phyloP scores from a whole-genome alignment of 2,888 invertebrate species.

The Tanypteryx hageni region DNA sequence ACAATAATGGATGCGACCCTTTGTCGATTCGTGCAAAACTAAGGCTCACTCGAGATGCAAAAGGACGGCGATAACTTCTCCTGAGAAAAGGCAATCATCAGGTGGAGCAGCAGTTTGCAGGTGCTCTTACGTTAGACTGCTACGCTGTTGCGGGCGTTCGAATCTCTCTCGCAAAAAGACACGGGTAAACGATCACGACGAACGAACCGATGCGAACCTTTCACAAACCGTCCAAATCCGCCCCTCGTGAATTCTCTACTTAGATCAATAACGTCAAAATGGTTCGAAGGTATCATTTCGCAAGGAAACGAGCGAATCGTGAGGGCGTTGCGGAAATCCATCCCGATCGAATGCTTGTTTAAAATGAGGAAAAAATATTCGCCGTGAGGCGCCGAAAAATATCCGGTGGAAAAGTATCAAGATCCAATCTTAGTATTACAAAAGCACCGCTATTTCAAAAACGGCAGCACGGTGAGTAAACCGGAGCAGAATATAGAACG shows the following conservation, averaged over 20 bases:
- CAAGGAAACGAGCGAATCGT: background rate
- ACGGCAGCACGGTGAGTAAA: no score
- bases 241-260: background rate
- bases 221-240: background rate
- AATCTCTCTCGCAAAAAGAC: background rate
- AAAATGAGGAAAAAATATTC: background rate
- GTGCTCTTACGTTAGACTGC: background rate
- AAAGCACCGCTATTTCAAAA: no score
- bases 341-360: background rate
- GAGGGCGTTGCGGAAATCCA: background rate
- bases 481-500: no score
- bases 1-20: no score
- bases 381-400: no score
- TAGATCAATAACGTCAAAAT: background rate
- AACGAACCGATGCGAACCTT: background rate
- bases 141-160: background rate
- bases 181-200: background rate
- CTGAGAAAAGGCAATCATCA: background rate
- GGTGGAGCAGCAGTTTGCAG: background rate
- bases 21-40: no score
- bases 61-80: no score
- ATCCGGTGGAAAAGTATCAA: no score
- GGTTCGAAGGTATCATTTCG: background rate
- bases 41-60: no score
- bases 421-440: no score